These are phyloP conservation scores for Scytalopus superciliaris DNA, from an alignment of 2,113 vertebrate genomes.

Conservation along the genomic window DNA sequence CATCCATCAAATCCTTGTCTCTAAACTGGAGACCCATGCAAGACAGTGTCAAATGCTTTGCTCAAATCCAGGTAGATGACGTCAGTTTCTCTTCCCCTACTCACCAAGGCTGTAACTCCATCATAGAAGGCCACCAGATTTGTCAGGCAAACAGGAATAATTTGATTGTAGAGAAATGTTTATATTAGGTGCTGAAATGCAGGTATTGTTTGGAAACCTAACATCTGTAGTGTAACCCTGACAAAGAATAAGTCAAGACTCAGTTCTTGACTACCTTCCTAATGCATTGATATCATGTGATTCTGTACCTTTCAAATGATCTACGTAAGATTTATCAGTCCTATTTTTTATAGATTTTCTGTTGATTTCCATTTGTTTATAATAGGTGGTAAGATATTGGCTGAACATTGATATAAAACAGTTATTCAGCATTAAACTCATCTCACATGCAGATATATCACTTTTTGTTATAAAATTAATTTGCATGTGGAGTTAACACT, in stretches of 20 bases:
- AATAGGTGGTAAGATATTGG: neutral
- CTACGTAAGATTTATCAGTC: neutral
- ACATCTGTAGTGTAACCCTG: neutral
- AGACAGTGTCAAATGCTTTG: neutral
- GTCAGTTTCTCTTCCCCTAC: neutral
- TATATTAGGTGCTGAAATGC: neutral
- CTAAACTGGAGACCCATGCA: no score
- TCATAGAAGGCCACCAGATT: neutral
- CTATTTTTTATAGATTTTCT: neutral
- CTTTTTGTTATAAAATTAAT: neutral
- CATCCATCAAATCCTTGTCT: neutral
- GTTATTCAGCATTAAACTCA: neutral
- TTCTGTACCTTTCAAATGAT: neutral
- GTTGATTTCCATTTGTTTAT: neutral
- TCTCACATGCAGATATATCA: neutral
- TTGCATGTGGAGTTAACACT: neutral
- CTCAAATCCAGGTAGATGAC: neutral
- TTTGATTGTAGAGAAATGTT: neutral
- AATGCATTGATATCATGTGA: neutral
- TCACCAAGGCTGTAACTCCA: neutral
- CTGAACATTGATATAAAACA: neutral
- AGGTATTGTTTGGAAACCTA: neutral
- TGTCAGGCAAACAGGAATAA: neutral
- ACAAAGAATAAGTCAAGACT: neutral
- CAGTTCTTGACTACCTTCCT: neutral